Evolutionary conservation across 2,888 invertebrate genomes (phyloP).

Genomic region (Aphodius granarius): DNA sequence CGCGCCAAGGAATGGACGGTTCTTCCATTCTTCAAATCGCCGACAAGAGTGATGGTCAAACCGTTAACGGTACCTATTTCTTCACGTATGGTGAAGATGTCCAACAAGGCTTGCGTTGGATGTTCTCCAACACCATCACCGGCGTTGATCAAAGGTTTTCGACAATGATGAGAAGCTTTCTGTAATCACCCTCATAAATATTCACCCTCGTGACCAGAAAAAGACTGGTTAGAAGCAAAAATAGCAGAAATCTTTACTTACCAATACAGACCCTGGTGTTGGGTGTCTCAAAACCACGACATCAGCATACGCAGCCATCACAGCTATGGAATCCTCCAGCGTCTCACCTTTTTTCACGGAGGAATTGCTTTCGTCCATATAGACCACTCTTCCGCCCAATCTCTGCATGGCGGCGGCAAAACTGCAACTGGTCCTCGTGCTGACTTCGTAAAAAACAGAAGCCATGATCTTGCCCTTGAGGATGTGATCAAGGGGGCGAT

Average conservation of each 20-base stretch:
- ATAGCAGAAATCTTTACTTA: slow-evolving; percentile 59
- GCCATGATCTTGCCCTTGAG: slow-evolving; percentile 93
- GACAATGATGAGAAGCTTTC: slow-evolving; percentile 80
- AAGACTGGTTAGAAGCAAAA: slow-evolving; percentile 3
- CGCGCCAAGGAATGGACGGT: slow-evolving; percentile 97
- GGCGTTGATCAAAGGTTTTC: slow-evolving; percentile 95
- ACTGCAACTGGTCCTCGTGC: slow-evolving; percentile 94
- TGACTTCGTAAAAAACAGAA: slow-evolving; percentile 96
- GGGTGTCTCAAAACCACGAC: slow-evolving; percentile 94
- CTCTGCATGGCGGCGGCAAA: slow-evolving; percentile 97
- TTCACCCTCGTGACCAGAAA: too few species aligned
- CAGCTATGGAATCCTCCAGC: slow-evolving; percentile 82
- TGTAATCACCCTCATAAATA: slow-evolving; percentile 50
- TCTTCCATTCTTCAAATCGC: slow-evolving; percentile 95
- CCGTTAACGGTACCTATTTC: slow-evolving; percentile 99
- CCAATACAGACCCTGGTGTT: slow-evolving; percentile 84
- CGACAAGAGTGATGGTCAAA: slow-evolving; percentile 96
- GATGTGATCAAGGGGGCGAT: slow-evolving; percentile 81
- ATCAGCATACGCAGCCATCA: slow-evolving; percentile 93
- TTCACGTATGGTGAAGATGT: slow-evolving; percentile 97
- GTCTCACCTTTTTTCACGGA: slow-evolving; percentile 97
- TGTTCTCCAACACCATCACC: slow-evolving; percentile 98
- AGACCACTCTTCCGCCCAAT: slow-evolving; percentile 89
- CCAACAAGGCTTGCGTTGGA: slow-evolving; percentile 96
- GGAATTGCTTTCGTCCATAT: slow-evolving; percentile 87